Conservation (phyloP, 2,113 vertebrate species). For the Lampris incognitus region DNA sequence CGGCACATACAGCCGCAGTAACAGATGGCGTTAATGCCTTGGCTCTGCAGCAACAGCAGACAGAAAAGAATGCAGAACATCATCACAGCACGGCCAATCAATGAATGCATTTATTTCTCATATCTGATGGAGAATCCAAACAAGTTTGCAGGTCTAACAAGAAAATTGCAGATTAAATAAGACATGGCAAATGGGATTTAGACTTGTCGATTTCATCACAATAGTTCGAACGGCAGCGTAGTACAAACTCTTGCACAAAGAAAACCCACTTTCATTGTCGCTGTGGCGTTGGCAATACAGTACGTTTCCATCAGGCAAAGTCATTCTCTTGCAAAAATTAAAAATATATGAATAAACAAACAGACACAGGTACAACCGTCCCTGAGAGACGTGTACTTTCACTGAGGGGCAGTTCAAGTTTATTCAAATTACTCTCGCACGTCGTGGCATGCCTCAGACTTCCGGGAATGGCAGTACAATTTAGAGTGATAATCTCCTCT, state of each 20-base stretch:
- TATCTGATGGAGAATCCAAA: conserved; percentile 51
- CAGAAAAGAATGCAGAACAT: background rate
- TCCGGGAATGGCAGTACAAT: conserved; percentile 21
- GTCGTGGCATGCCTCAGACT: conserved; percentile 40
- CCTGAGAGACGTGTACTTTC: conserved; percentile 35
- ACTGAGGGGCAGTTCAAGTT: conserved; percentile 40
- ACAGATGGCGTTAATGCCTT: too few relatives aligned
- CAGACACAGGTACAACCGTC: conserved; percentile 29
- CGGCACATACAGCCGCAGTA: too few relatives aligned
- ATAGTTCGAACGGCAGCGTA: conserved; percentile 74
- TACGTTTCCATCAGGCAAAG: conserved; percentile 49
- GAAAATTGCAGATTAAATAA: conserved; percentile 71
- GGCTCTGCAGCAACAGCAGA: conserved; percentile 15
- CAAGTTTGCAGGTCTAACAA: conserved; percentile 59
- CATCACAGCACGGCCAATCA: conserved; percentile 53
- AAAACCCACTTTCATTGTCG: conserved; percentile 42
- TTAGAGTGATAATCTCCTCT: conserved; percentile 11
- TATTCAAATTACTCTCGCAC: conserved; percentile 40
- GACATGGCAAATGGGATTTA: conserved; percentile 59
- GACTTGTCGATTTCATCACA: conserved; percentile 69
- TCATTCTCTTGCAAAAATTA: conserved; percentile 41
- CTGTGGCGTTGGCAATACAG: conserved; percentile 32
- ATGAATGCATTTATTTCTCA: conserved; percentile 72
- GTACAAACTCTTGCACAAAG: conserved; percentile 63
- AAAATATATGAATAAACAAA: conserved; percentile 49